Percentiles rank a stretch among this genome's conserved stretches.
These are phyloP conservation scores for Paralinhomoeus sp. DNA, from an alignment of 2,888 invertebrate genomes.

Conservation along the genomic window DNA sequence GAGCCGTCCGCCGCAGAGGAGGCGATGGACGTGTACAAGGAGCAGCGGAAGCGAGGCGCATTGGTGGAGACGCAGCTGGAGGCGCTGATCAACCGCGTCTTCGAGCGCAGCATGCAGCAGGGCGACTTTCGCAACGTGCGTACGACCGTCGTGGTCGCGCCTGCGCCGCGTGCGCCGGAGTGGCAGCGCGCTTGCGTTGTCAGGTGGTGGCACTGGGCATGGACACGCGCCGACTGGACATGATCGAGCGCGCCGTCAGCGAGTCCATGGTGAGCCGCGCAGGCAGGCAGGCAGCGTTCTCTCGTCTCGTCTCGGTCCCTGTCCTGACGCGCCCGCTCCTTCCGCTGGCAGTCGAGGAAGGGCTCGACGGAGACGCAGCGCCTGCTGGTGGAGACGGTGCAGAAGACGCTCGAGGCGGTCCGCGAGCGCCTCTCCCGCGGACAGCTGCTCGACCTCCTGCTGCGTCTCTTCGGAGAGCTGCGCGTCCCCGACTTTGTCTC, in stretches of 20 bases:
- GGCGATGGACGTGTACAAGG: not conserved
- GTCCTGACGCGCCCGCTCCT: too few species aligned
- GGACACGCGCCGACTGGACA: constrained; percentile 87
- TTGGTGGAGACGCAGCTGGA: constrained; percentile 40
- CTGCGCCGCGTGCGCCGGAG: not conserved
- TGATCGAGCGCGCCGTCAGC: constrained; percentile 63
- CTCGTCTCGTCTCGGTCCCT: too few species aligned
- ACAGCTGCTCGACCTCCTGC: constrained; percentile 62
- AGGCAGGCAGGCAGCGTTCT: too few species aligned
- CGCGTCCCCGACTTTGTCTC: constrained; percentile 85
- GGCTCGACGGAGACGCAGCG: constrained; percentile 25
- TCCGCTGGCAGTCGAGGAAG: not conserved
- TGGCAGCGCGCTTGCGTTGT: not conserved
- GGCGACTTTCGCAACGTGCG: constrained; percentile 62
- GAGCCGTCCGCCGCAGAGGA: not conserved
- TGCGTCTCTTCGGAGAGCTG: constrained; percentile 63
- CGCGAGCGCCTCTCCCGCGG: constrained; percentile 80
- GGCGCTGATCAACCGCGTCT: constrained; percentile 86
- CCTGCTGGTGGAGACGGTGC: constrained; percentile 81
- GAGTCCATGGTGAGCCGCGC: too few species aligned
- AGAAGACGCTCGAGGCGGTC: constrained; percentile 82
- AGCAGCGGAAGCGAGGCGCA: constrained; percentile 8
- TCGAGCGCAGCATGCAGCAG: constrained; percentile 77
- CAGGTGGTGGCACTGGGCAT: constrained; percentile 72
- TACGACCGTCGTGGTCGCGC: too few species aligned